phyloP scores from a whole-genome alignment of 2,113 vertebrate species.

The Antechinus flavipes region DNA sequence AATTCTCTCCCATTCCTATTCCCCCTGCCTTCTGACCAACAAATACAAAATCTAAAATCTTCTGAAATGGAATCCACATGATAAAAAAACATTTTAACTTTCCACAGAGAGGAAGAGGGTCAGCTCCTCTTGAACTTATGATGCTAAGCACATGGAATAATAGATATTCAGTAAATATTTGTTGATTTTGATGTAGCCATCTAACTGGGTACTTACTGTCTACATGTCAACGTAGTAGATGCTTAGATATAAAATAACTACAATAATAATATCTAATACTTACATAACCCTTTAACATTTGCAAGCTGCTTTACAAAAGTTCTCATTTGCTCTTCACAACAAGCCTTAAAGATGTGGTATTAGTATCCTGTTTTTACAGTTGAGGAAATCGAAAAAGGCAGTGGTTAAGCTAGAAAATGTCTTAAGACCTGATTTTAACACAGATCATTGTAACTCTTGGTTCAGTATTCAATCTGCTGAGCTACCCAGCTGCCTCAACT shows the following conservation, averaged over 20 bases:
- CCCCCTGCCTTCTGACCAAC: background rate
- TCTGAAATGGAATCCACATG: background rate
- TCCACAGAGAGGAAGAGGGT: background rate
- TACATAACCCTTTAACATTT: background rate
- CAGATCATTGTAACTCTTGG: background rate
- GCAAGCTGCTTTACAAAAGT: background rate
- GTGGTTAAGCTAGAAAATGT: background rate
- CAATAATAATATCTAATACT: background rate
- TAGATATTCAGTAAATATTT: background rate
- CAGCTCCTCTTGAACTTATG: background rate
- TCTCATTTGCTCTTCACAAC: background rate
- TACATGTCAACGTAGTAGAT: background rate
- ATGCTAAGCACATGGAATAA: background rate
- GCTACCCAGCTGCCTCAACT: background rate
- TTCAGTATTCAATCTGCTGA: background rate
- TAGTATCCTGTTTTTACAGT: background rate
- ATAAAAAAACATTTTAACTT: background rate
- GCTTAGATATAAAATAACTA: background rate
- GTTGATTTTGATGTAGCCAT: background rate
- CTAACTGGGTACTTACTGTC: background rate
- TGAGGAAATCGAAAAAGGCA: background rate
- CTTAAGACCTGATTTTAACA: background rate
- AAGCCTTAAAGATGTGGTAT: background rate
- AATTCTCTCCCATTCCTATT: background rate
- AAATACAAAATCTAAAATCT: background rate